Percentiles rank a stretch among this genome's conserved stretches.
These are phyloP conservation scores for Sturnira hondurensis DNA, from an alignment of 2,113 vertebrate species.

Conservation along the genomic window DNA sequence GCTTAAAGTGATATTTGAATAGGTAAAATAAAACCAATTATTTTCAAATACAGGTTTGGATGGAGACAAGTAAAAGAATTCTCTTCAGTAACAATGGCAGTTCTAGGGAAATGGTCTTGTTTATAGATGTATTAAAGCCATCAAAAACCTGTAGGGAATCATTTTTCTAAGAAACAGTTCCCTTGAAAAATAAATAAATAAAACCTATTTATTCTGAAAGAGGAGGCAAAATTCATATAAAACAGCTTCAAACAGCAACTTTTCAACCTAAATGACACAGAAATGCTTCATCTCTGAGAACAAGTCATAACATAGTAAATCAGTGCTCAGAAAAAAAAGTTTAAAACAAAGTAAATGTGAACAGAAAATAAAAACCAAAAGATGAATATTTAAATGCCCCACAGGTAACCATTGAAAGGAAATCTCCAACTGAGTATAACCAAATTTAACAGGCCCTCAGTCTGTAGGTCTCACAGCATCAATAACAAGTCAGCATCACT, in stretches of 20 bases:
- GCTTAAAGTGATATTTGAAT: slow-evolving; percentile 49
- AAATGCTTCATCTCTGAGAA: slow-evolving; percentile 51
- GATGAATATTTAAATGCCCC: slow-evolving; percentile 1
- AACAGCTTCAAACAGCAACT: slow-evolving; percentile 61
- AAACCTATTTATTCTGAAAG: slow-evolving; percentile 54
- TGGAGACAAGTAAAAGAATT: slow-evolving; percentile 55
- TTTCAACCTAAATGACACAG: slow-evolving; percentile 62
- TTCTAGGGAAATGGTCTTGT: slow-evolving; percentile 33
- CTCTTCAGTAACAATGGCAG: slow-evolving; percentile 53
- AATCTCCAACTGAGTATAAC: slow-evolving; percentile 8
- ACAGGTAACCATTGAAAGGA: slow-evolving; percentile 38
- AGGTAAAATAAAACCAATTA: slow-evolving; percentile 68
- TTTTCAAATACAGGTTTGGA: slow-evolving; percentile 60
- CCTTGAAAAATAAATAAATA: slow-evolving; percentile 61
- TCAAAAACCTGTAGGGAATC: slow-evolving; percentile 58
- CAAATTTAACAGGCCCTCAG: neutral
- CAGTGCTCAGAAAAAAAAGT: slow-evolving; percentile 14
- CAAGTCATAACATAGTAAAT: slow-evolving; percentile 48
- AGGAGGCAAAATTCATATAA: slow-evolving; percentile 54
- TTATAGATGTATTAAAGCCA: slow-evolving; percentile 57
- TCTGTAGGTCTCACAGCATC: neutral
- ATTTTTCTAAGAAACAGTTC: slow-evolving; percentile 58
- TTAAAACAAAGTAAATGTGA: slow-evolving; percentile 40
- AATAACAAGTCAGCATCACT: slow-evolving; percentile 1
- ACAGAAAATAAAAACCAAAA: slow-evolving; percentile 36